These are phyloP conservation scores for Mamestra configurata DNA, from an alignment of 1,140 invertebrate species.

Conservation along the genomic window DNA sequence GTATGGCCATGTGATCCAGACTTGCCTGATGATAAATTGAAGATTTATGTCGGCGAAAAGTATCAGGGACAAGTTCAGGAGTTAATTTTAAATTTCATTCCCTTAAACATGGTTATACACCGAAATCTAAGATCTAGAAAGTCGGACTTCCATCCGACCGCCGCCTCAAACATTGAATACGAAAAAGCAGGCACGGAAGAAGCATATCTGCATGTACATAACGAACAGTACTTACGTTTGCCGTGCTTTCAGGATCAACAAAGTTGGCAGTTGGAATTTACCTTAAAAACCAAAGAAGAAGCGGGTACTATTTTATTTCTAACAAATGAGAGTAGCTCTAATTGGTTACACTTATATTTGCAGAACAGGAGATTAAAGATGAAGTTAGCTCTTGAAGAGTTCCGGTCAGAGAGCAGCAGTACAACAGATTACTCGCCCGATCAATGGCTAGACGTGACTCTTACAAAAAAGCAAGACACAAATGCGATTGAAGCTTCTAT, in stretches of 20 bases:
- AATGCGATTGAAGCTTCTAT: constrained; percentile 75
- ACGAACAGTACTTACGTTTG: constrained; percentile 74
- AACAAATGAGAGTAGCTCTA: constrained; percentile 55
- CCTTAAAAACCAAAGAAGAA: constrained; percentile 72
- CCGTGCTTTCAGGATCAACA: constrained; percentile 74
- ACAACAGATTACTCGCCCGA: constrained; percentile 69
- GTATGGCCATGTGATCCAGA: constrained; percentile 77
- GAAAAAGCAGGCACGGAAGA: constrained; percentile 75
- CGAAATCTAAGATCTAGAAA: constrained; percentile 56
- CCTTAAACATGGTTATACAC: constrained; percentile 65
- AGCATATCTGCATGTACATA: constrained; percentile 70
- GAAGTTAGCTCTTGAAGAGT: constrained; percentile 64
- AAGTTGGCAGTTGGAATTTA: constrained; percentile 76
- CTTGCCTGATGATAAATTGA: constrained; percentile 68
- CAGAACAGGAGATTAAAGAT: constrained; percentile 77
- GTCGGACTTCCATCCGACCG: constrained; percentile 65
- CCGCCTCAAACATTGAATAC: constrained; percentile 74
- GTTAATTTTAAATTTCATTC: constrained; percentile 79
- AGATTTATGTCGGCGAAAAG: constrained; percentile 74
- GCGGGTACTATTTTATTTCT: constrained; percentile 76
- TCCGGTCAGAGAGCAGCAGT: constrained; percentile 70
- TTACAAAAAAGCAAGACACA: constrained; percentile 70
- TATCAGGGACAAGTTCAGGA: constrained; percentile 81
- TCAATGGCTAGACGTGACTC: constrained; percentile 75
- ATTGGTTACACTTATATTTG: constrained; percentile 72